These are phyloP conservation scores for Lamellibrachia columna DNA, from an alignment of 2,888 invertebrate species.

Conservation along the genomic window DNA sequence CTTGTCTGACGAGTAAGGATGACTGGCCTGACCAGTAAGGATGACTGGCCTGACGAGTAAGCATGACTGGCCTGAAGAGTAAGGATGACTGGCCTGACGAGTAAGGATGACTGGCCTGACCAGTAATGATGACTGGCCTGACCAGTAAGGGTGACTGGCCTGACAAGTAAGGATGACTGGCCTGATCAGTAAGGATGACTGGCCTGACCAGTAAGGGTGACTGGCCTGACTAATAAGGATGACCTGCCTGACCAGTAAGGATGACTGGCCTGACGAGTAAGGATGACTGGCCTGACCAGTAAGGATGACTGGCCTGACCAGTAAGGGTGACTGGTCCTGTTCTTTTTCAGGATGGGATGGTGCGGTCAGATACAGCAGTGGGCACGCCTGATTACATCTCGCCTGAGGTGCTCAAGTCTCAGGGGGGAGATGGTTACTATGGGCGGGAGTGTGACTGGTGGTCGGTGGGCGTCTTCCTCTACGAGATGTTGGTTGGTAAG, in stretches of 20 bases:
- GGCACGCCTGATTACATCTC: conserved; percentile 99
- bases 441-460: conserved; percentile 99
- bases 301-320: not conserved
- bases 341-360: conserved; percentile 80
- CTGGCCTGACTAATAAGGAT: not conserved
- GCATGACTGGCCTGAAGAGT: no score
- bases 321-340: not conserved
- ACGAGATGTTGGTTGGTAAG: conserved; percentile 94
- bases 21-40: no score
- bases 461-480: conserved; percentile 98
- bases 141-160: no score
- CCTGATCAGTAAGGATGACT: no score
- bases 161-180: no score
- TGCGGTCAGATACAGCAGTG: conserved; percentile 96
- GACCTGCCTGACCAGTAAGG: not conserved
- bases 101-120: no score
- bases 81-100: no score
- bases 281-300: not conserved
- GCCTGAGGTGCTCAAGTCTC: conserved; percentile 96
- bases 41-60: no score
- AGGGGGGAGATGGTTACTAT: conserved; percentile 93
- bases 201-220: no score
- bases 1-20: no score
- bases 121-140: no score
- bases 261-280: not conserved